A percentile compares a stretch with the other conserved stretches of the same genome.
These are phyloP conservation scores for Trichomalopsis sarcophagae DNA, from an alignment of 1,140 invertebrate genomes.

Conservation along the genomic window DNA sequence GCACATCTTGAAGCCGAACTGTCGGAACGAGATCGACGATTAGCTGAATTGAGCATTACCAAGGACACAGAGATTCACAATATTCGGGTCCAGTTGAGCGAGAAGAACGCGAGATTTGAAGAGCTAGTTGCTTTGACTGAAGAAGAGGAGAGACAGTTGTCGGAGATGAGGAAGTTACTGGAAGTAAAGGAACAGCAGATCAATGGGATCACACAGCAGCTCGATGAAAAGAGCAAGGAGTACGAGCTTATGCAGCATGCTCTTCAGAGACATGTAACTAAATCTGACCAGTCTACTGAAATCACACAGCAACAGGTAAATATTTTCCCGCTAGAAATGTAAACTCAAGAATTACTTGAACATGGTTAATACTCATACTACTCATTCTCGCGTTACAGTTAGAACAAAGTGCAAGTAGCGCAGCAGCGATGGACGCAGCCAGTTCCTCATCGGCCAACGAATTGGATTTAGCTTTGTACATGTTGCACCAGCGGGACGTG, in stretches of 20 bases:
- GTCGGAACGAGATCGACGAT: conserved; percentile 62
- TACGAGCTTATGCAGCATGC: conserved; percentile 72
- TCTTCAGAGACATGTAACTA: conserved; percentile 57
- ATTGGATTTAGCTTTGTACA: conserved; percentile 88
- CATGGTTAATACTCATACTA: neutral
- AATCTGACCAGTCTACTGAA: conserved; percentile 31
- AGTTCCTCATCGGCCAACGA: conserved; percentile 70
- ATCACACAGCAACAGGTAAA: neutral
- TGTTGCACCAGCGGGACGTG: conserved; percentile 90
- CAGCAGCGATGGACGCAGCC: neutral
- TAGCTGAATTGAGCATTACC: conserved; percentile 64
- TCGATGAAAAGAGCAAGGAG: conserved; percentile 77
- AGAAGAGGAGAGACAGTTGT: conserved; percentile 74
- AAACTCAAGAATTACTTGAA: neutral
- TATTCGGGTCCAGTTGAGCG: conserved; percentile 64
- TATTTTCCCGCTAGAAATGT: neutral
- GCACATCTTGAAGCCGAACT: conserved; percentile 56
- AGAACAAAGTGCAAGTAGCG: neutral
- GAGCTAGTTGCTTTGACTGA: conserved; percentile 75
- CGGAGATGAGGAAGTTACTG: conserved; percentile 76
- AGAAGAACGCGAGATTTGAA: conserved; percentile 66
- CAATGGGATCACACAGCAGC: conserved; percentile 79
- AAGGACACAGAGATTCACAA: conserved; percentile 68
- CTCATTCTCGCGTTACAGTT: neutral
- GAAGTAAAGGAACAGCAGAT: conserved; percentile 82